These are phyloP conservation scores for Hiodon tergisus DNA, from an alignment of 2,113 vertebrate species.

Conservation along the genomic window DNA sequence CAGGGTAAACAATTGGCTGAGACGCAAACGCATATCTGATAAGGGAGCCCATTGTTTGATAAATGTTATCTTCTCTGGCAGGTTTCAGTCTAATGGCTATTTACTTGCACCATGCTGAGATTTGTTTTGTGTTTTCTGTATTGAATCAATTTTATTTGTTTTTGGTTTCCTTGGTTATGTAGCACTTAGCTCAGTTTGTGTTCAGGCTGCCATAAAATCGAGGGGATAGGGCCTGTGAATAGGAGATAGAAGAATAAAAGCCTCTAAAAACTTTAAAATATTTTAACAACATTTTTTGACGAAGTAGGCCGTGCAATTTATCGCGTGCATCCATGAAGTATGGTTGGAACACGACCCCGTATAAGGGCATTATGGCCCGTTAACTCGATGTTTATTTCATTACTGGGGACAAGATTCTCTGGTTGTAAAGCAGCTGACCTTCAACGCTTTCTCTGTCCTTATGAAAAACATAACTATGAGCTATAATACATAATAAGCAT, in stretches of 20 bases:
- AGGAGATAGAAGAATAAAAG: background rate
- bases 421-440: background rate
- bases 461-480: background rate
- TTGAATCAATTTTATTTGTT: conserved; percentile 2
- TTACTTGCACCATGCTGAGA: conserved; percentile 17
- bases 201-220: background rate
- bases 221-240: background rate
- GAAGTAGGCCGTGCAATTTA: background rate
- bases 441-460: background rate
- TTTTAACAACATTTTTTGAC: no score
- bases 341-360: background rate
- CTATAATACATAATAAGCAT: background rate
- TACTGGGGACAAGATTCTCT: background rate
- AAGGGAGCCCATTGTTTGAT: conserved; percentile 21
- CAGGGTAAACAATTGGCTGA: conserved; percentile 20
- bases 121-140: conserved; percentile 18
- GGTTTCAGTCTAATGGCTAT: conserved; percentile 26
- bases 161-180: background rate
- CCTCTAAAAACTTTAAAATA: background rate
- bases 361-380: background rate
- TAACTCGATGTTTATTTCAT: background rate
- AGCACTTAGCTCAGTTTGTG: background rate
- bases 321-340: background rate
- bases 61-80: conserved; percentile 36
- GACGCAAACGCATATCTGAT: conserved; percentile 21